Base-by-base conservation (phyloP, 1,140 invertebrate genomes). In the Drosophila parabipectinata region DNA sequence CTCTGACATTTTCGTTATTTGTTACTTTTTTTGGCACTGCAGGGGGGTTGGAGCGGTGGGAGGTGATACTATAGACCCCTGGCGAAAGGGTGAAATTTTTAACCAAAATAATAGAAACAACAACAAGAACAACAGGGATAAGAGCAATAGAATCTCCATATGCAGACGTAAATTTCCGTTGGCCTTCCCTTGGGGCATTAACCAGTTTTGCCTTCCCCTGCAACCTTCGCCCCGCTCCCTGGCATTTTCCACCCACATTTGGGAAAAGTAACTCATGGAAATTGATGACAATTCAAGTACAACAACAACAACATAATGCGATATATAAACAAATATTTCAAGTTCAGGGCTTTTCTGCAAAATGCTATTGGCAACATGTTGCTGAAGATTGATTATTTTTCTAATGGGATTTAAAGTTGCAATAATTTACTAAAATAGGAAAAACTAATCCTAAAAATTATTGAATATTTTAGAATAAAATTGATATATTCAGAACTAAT, bases 111-210 rank as follows among this genome's bases (percentile, higher is more conserved):
- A 30, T 44, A n/a, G 32, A 45, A 68, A 26, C 68, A 58, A 51
- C 53, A 54, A 47, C 26, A 39, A 4, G 14, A 75, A 44, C 50
- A 59, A 26, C 32, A 10, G 34, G 59, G 10, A n/a, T 41, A 61
- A 53, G 47, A 69, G 69, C 61, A 54, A 48, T 54, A 66, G 48
- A 26, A 79, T 68, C 61, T 79, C 72, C 72, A 82, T 82, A 84
- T 77, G 52, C 67, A 72, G 59, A 81, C 55, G 72, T 79, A 67
- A 72, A 73, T 69, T 85, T 84, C 64, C 77, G 67, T 73, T 82
- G 72, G 60, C 57, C 62, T 51, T 62, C 59, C 77, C 82, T 48
- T 10, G 77, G 82, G 81, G 69, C 68, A 48, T 39, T 54, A 21
- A 54, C 61, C 64, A 18, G 32, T 30, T 47, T 30, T 21, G 14